Evolutionary conservation across 2,797 vertebrate species (phyloP).

Genomic region (Micromesistius poutassou): DNA sequence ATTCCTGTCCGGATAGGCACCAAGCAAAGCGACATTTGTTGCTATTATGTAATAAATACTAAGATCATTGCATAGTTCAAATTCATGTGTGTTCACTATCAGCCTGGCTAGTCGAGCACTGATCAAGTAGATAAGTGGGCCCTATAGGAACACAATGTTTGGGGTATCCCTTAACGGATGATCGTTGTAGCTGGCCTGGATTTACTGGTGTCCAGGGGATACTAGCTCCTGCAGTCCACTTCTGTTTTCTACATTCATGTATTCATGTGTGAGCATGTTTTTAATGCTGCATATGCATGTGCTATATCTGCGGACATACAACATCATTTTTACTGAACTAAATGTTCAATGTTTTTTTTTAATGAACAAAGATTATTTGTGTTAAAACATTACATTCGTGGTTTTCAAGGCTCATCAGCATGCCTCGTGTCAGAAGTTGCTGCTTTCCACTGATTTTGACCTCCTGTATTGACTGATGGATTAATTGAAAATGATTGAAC

Average conservation of each 20-base stretch:
- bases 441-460: background rate
- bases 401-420: no score
- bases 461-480: background rate
- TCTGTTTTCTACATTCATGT: background rate
- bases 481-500: no score
- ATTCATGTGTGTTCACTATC: background rate
- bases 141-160: background rate
- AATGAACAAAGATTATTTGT: no score
- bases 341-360: no score
- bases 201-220: conserved; percentile 16
- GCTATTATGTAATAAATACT: background rate
- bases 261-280: conserved; percentile 11
- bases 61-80: background rate
- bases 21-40: background rate
- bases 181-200: conserved; percentile 20
- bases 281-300: background rate
- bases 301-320: background rate
- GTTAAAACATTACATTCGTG: no score
- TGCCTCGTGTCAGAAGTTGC: no score
- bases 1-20: background rate
- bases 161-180: conserved; percentile 12
- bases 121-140: background rate
- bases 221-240: background rate
- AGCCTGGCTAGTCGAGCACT: background rate
- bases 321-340: no score